phyloP scores from a whole-genome alignment of 2,113 vertebrate species.

The Bagarius yarrelli region DNA sequence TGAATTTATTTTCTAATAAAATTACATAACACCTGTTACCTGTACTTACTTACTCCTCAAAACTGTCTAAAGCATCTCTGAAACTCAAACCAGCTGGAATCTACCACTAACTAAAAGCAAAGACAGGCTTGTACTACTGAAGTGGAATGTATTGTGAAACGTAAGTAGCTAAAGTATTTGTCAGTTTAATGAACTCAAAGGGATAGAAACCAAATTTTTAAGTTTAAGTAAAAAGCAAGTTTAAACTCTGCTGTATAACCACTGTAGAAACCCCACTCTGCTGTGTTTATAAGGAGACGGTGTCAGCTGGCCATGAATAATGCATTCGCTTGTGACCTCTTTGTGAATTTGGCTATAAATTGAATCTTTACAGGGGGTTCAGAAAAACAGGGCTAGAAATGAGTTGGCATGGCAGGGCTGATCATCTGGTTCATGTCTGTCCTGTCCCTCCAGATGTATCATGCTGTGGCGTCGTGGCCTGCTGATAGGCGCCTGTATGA shows the following conservation, averaged over 20 bases:
- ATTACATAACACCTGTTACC: no score
- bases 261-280: background rate
- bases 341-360: slow-evolving; percentile 47
- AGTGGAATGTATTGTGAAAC: background rate
- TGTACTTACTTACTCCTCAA: no score
- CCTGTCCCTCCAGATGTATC: slow-evolving; percentile 16
- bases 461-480: slow-evolving; percentile 13
- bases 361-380: slow-evolving; percentile 40
- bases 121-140: background rate
- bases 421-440: slow-evolving; percentile 25
- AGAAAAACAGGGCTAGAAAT: slow-evolving; percentile 3
- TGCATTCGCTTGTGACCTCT: slow-evolving; percentile 37
- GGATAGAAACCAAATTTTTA: background rate
- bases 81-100: no score
- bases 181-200: background rate
- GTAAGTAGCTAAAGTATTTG: no score
- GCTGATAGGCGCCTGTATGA: slow-evolving; percentile 9
- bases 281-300: slow-evolving; percentile 21
- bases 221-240: background rate
- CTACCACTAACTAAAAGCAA: background rate
- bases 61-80: no score
- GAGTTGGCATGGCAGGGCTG: slow-evolving; percentile 10
- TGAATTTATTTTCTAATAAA: no score
- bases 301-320: slow-evolving; percentile 44
- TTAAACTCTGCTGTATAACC: background rate